Base-by-base conservation (phyloP, 92 coral and sea anemone species). In the Nematostella vectensis region DNA sequence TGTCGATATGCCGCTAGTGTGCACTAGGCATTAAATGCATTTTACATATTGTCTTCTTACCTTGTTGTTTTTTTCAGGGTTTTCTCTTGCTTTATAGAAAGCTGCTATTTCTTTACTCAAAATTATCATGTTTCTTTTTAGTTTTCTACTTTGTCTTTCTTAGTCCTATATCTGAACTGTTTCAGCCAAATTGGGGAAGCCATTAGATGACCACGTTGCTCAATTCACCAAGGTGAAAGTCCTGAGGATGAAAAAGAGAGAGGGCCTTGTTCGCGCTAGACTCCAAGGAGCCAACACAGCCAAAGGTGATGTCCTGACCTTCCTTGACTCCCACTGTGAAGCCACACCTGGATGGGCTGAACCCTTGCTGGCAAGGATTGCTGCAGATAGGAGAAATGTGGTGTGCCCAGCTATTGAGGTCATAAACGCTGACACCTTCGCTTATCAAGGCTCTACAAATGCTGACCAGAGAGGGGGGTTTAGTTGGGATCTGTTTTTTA, bases 361-460 rank as follows among this genome's bases (percentile, higher is more conserved):
- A 72, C 99, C 99, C 19, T 61, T 93, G 29, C 61, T 93, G 39
- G 99, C 88, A 11, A 72, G 99, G 28, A 93, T 93, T 63, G 96
- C 96, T n/a, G 88, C 54, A 11, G 78, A 68, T 1, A 66, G 81
- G 36, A 74, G 81, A 42, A 82, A 87, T 65, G 96, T 93, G 11
- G 99, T 93, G n/a, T 93, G 99, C 55, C 99, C 99, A 0, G 99
- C 99, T 6, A 93, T 93, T 31, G 99, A 93, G 55, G 99, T 93
- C 15, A 57, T 93, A 36, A 93, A 93, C 72, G 99, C 99, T 1
- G 99, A 93, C 50, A 82, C 96, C 0, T 93, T 93, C 69, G 88
- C 99, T 13, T 93, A 93, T 54, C 96, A 87, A 67, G 99, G 88
- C 21, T 93, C 99, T 39, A 50, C 93, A 10, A 87, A 86, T 79